These are phyloP conservation scores for Ctenicera cuprea DNA, from an alignment of 2,888 invertebrate species.

Conservation along the genomic window DNA sequence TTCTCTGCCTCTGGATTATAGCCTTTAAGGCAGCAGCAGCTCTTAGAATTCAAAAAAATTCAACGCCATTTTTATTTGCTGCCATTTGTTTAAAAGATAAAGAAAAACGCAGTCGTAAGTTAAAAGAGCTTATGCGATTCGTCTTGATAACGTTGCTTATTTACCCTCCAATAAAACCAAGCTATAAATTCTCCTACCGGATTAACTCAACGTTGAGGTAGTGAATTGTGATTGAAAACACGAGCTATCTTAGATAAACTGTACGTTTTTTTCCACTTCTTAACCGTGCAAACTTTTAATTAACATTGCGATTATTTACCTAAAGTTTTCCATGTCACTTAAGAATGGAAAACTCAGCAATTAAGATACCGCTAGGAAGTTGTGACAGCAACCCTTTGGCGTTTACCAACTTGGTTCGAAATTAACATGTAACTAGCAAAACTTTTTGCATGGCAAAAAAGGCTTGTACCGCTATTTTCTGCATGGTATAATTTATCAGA, in stretches of 20 bases:
- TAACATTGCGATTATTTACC: neutral
- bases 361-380: conserved; percentile 2
- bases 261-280: neutral
- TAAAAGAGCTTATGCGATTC: conserved; percentile 36
- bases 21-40: neutral
- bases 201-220: conserved; percentile 31
- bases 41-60: conserved; percentile 13
- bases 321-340: neutral
- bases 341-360: neutral
- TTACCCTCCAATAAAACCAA: conserved; percentile 34
- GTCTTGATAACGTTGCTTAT: conserved; percentile 40
- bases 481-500: neutral
- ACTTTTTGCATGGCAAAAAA: neutral
- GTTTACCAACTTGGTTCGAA: neutral
- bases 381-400: neutral
- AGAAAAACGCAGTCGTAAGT: conserved; percentile 26
- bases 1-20: conserved; percentile 4
- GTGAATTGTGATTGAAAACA: conserved; percentile 28
- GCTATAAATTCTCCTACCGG: conserved; percentile 27
- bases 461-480: neutral
- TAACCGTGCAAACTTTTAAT: neutral
- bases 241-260: conserved; percentile 12
- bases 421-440: neutral
- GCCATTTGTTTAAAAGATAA: conserved; percentile 1
- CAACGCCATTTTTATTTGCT: conserved; percentile 10